phyloP scores from a whole-genome alignment of 2,113 vertebrate species.

The Anser brachyrhynchus region DNA sequence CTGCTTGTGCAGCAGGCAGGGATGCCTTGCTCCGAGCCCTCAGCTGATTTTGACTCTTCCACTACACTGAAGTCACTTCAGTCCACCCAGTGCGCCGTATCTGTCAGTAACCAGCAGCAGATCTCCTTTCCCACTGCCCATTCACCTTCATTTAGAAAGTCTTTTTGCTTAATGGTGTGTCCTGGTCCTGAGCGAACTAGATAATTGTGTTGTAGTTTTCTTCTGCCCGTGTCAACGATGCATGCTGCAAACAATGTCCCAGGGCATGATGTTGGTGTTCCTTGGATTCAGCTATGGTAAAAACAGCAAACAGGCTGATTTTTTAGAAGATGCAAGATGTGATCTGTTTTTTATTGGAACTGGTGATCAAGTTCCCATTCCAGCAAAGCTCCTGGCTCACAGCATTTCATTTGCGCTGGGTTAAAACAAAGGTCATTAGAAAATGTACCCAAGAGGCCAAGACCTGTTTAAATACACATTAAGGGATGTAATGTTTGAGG shows the following conservation, averaged over 20 bases:
- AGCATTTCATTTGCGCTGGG: not conserved
- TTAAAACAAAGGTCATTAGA: conserved; percentile 35
- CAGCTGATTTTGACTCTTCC: not conserved
- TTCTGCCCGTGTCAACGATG: not conserved
- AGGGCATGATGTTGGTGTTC: not conserved
- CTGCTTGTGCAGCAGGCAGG: not conserved
- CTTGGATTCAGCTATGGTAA: not conserved
- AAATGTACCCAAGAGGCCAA: conserved; percentile 14
- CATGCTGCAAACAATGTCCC: not conserved
- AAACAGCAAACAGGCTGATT: not conserved
- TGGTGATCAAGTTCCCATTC: not conserved
- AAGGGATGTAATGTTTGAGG: conserved; percentile 1
- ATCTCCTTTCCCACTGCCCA: not conserved
- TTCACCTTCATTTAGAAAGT: not conserved
- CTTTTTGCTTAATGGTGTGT: not conserved
- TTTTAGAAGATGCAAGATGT: not conserved
- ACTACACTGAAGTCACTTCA: accelerated
- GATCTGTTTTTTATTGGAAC: not conserved
- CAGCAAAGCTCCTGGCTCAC: not conserved
- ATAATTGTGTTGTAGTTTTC: not conserved
- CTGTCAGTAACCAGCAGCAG: not conserved
- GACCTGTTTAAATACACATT: conserved; percentile 40
- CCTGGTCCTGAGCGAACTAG: accelerated
- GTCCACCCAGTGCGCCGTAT: not conserved
- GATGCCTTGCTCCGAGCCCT: accelerated